These are phyloP conservation scores for Chloebia gouldiae DNA, from an alignment of 2,113 vertebrate genomes.

Conservation along the genomic window DNA sequence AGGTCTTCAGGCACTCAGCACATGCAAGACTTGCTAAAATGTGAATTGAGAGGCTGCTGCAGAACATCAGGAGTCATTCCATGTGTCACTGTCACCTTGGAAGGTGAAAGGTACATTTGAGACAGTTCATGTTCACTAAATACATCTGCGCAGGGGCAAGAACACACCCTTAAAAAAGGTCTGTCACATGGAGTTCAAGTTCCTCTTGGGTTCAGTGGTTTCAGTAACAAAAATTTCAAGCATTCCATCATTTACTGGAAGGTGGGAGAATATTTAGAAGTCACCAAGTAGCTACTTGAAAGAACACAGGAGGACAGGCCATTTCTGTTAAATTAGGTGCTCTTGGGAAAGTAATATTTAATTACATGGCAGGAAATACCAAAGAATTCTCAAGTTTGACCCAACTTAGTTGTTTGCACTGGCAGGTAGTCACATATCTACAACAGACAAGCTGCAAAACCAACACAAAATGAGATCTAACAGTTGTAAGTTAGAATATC, in stretches of 20 bases:
- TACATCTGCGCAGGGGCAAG: not conserved
- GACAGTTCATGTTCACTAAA: not conserved
- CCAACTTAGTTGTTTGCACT: not conserved
- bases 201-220: not conserved
- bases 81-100: not conserved
- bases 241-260: not conserved
- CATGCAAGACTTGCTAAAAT: not conserved
- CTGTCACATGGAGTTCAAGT: not conserved
- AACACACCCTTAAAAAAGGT: not conserved
- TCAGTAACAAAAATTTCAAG: not conserved
- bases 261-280: not conserved
- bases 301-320: not conserved
- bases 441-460: slow-evolving; percentile 27
- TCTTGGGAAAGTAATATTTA: slow-evolving; percentile 21
- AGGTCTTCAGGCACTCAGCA: slow-evolving; percentile 16
- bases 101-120: not conserved
- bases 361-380: slow-evolving; percentile 21
- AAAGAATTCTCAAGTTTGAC: slow-evolving; percentile 32
- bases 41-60: not conserved
- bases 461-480: slow-evolving; percentile 41
- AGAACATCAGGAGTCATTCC: not conserved
- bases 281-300: slow-evolving; percentile 17
- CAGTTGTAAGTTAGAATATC: not conserved
- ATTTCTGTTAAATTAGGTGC: slow-evolving; percentile 7
- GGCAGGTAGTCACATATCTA: slow-evolving; percentile 16